Evolutionary conservation across 2,888 invertebrate species (phyloP).

Genomic region (Agriotes lineatus): DNA sequence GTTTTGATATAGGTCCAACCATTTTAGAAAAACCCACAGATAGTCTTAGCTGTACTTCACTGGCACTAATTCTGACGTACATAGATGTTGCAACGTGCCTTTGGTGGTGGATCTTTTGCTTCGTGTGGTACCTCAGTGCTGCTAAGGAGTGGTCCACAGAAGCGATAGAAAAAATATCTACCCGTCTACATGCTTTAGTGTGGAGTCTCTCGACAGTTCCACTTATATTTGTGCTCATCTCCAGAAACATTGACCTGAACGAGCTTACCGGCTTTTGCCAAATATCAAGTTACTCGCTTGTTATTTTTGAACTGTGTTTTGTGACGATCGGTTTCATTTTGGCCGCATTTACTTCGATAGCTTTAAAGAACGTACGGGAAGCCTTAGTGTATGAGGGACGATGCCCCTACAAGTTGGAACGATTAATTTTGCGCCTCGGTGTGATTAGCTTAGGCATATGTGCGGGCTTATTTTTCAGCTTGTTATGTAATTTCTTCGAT

Average conservation of each 20-base stretch:
- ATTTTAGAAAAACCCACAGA: conserved; percentile 38
- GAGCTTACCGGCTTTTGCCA: conserved; percentile 88
- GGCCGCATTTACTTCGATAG: conserved; percentile 80
- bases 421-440: conserved; percentile 81
- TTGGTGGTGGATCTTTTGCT: conserved; percentile 90
- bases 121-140: conserved; percentile 91
- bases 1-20: conserved; percentile 20
- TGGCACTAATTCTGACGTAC: conserved; percentile 67
- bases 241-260: conserved; percentile 82
- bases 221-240: conserved; percentile 84
- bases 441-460: conserved; percentile 84
- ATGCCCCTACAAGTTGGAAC: conserved; percentile 73
- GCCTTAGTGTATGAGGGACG: conserved; percentile 70
- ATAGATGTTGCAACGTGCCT: conserved; percentile 83
- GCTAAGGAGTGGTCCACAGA: conserved; percentile 95
- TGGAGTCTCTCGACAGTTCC: conserved; percentile 91
- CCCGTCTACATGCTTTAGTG: conserved; percentile 86
- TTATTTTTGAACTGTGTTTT: conserved; percentile 54
- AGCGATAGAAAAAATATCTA: conserved; percentile 87
- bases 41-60: conserved; percentile 52
- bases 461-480: conserved; percentile 77
- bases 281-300: conserved; percentile 65
- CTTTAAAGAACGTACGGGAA: conserved; percentile 79
- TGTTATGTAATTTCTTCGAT: conserved; percentile 70
- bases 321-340: conserved; percentile 76